phyloP scores from a whole-genome alignment of 2,888 invertebrate species.

The Temnothorax unifasciatus region DNA sequence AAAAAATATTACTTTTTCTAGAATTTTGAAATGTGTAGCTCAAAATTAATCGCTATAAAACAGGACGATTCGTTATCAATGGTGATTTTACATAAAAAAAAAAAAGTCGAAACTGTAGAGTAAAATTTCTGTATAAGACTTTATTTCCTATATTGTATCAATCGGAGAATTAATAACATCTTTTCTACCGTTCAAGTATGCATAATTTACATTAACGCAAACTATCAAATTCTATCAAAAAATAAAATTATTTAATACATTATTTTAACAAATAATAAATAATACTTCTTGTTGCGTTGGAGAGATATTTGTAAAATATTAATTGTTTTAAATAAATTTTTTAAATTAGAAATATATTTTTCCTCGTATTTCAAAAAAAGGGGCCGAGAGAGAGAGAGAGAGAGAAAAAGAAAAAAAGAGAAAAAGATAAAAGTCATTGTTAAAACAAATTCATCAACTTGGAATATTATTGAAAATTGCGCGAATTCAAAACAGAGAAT shows the following conservation, averaged over 20 bases:
- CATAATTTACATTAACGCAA: neutral
- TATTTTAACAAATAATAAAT: neutral
- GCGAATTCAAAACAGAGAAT: neutral
- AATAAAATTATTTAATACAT: neutral
- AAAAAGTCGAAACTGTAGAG: neutral
- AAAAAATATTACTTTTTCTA: neutral
- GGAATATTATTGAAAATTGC: neutral
- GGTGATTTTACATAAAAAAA: neutral
- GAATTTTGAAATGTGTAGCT: neutral
- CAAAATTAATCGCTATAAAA: neutral
- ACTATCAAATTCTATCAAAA: neutral
- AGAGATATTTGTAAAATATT: neutral
- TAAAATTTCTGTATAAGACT: neutral
- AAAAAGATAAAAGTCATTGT: neutral
- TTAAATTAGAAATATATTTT: slow-evolving; percentile 3
- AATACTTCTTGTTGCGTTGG: neutral
- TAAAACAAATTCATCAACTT: slow-evolving; percentile 11
- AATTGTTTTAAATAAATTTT: neutral
- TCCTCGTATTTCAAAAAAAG: neutral
- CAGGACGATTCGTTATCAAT: neutral
- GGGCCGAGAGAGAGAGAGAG: neutral
- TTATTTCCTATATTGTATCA: neutral
- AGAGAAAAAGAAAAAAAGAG: neutral
- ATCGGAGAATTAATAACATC: neutral
- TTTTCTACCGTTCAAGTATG: neutral